Evolutionary conservation across 2,888 invertebrate genomes (phyloP).

Genomic region (Drosophila prolongata): DNA sequence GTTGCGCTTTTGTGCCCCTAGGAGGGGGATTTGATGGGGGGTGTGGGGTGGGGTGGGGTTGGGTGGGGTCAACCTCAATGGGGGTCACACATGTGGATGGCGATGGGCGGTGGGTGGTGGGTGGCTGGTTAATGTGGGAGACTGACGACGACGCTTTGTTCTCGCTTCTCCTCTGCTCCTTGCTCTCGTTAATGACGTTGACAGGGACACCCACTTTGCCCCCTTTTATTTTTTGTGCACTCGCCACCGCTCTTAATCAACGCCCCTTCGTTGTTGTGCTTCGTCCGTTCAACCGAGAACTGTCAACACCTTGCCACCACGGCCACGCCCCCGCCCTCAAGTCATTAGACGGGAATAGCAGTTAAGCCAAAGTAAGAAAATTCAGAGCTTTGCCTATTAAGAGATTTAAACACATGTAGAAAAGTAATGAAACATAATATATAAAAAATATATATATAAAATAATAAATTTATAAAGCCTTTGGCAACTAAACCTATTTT

Average conservation of each 20-base stretch:
- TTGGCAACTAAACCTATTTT: too few species aligned
- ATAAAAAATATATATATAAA: too few species aligned
- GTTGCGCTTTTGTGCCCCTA: constrained; percentile 72
- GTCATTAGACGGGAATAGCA: constrained; percentile 21
- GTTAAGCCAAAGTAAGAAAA: neutral
- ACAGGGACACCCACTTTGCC: constrained; percentile 54
- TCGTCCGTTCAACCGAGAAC: constrained; percentile 15
- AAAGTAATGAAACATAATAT: neutral
- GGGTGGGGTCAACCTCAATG: constrained; percentile 38
- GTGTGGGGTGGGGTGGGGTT: neutral
- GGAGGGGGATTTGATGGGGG: constrained; percentile 6
- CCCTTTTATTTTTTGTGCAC: constrained; percentile 21
- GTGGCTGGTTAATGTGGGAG: constrained; percentile 31
- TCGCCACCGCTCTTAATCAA: constrained; percentile 30
- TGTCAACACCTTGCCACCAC: constrained; percentile 42
- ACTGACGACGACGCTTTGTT: constrained; percentile 29
- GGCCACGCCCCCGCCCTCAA: constrained; percentile 13
- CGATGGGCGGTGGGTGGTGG: neutral
- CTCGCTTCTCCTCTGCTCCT: constrained; percentile 12
- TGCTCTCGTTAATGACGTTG: constrained; percentile 77
- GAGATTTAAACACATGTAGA: too few species aligned
- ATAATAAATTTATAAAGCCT: too few species aligned
- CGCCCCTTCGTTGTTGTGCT: constrained; percentile 24
- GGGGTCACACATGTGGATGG: constrained; percentile 38
- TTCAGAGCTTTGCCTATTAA: too few species aligned